Conservation (phyloP, 2,888 invertebrate species). For the Tipula vernalis region DNA sequence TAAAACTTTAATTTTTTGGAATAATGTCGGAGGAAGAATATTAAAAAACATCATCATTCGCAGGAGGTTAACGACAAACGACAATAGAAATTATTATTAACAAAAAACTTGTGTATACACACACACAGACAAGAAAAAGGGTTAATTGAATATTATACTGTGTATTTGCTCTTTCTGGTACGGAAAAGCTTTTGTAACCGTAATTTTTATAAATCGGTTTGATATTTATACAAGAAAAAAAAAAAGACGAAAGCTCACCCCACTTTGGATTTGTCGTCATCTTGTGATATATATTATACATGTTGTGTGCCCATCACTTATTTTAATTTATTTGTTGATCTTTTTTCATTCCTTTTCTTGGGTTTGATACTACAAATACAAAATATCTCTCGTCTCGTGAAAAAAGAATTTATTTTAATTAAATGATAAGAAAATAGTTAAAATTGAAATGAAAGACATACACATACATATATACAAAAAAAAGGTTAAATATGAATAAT, state of each 20-base stretch:
- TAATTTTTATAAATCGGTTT: not conserved
- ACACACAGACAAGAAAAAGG: not conserved
- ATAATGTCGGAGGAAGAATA: not conserved
- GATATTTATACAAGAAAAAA: not conserved
- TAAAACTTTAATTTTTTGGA: not conserved
- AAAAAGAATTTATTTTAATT: not conserved
- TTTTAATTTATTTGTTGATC: not conserved
- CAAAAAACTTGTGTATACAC: not conserved
- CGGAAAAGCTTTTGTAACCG: not conserved
- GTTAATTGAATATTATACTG: not conserved
- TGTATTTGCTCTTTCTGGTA: not conserved
- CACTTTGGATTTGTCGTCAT: not conserved
- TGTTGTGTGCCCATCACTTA: not conserved
- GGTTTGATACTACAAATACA: not conserved
- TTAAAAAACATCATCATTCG: not conserved
- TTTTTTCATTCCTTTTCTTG: not conserved
- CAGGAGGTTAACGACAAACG: not conserved
- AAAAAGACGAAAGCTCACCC: not conserved
- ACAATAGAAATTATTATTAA: not conserved
- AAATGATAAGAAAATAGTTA: conserved; percentile 4
- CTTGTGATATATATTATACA: not conserved
- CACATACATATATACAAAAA: not conserved
- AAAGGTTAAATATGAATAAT: not conserved
- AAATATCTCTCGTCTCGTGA: not conserved
- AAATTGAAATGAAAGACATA: not conserved